Evolutionary conservation across 1,140 invertebrate species (phyloP).

Genomic region (Zaprionus inermis): DNA sequence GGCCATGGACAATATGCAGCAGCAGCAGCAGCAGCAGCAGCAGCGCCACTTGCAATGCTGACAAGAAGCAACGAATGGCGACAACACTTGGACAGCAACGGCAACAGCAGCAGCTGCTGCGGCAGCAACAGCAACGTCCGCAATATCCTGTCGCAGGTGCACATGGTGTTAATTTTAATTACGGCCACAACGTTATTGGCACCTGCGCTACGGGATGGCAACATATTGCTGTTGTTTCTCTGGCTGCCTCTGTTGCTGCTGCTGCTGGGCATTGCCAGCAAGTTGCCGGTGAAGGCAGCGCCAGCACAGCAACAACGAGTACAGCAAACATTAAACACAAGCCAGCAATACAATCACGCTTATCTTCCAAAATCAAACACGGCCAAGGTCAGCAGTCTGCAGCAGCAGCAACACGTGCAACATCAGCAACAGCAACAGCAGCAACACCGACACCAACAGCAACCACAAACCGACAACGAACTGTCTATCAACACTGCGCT

Average conservation of each 20-base stretch:
- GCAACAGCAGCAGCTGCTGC: constrained; percentile 15
- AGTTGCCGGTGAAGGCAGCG: constrained; percentile 32
- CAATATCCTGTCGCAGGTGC: constrained; percentile 55
- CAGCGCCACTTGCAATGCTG: too few relatives aligned
- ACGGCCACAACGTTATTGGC: constrained; percentile 34
- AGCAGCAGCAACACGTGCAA: constrained; percentile 31
- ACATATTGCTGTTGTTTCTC: constrained; percentile 43
- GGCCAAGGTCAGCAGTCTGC: constrained; percentile 52
- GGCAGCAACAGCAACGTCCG: constrained; percentile 36
- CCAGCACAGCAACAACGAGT: constrained; percentile 13
- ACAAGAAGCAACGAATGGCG: constrained; percentile 25
- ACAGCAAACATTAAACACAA: constrained; percentile 12
- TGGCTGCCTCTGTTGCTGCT: constrained; percentile 49
- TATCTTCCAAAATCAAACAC: constrained; percentile 75
- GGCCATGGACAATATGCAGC: constrained; percentile 65
- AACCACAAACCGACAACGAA: constrained; percentile 60
- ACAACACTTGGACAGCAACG: constrained; percentile 26
- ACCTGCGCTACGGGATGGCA: constrained; percentile 36
- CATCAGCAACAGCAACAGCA: constrained; percentile 25
- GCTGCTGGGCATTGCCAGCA: constrained; percentile 49
- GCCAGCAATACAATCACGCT: constrained; percentile 65
- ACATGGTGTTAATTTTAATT: constrained; percentile 46
- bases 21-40: constrained; percentile 23
- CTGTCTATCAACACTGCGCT: constrained; percentile 49
- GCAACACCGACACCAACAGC: constrained; percentile 36